phyloP scores from a whole-genome alignment of 2,797 vertebrate genomes.

The Apogon hyalosoma region DNA sequence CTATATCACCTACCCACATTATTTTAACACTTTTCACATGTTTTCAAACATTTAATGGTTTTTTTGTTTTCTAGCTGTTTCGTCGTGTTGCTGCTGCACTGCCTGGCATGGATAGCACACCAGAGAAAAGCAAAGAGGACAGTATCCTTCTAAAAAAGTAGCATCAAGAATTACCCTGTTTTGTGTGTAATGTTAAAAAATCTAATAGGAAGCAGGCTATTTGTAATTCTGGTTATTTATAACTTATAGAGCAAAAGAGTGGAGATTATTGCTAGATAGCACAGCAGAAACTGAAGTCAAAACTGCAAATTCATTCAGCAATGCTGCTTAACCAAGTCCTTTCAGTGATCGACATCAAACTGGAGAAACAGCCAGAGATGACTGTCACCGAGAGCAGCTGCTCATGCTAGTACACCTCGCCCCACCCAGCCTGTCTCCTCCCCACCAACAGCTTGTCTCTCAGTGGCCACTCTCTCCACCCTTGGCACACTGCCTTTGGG shows the following conservation, averaged over 20 bases:
- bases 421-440: slow-evolving; percentile 67
- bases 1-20: slow-evolving; percentile 24
- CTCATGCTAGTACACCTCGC: slow-evolving; percentile 88
- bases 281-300: slow-evolving; percentile 44
- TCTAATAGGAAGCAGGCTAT: neutral
- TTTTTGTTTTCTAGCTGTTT: slow-evolving; percentile 85
- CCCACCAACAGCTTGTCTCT: slow-evolving; percentile 86
- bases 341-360: slow-evolving; percentile 93
- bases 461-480: slow-evolving; percentile 82
- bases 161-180: neutral
- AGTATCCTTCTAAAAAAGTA: slow-evolving; percentile 86
- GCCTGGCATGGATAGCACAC: slow-evolving; percentile 91
- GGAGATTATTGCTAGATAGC: neutral
- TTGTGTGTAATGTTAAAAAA: neutral
- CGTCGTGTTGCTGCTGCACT: slow-evolving; percentile 90
- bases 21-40: too few species aligned
- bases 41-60: neutral
- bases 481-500: slow-evolving; percentile 81
- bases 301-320: slow-evolving; percentile 27
- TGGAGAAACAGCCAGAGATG: slow-evolving; percentile 92
- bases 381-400: slow-evolving; percentile 93
- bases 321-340: slow-evolving; percentile 80
- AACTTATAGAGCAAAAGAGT: neutral
- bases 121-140: slow-evolving; percentile 93
- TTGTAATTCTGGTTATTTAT: neutral